Evolutionary conservation across 2,888 invertebrate species (phyloP).

Genomic region (Thyatira batis): DNA sequence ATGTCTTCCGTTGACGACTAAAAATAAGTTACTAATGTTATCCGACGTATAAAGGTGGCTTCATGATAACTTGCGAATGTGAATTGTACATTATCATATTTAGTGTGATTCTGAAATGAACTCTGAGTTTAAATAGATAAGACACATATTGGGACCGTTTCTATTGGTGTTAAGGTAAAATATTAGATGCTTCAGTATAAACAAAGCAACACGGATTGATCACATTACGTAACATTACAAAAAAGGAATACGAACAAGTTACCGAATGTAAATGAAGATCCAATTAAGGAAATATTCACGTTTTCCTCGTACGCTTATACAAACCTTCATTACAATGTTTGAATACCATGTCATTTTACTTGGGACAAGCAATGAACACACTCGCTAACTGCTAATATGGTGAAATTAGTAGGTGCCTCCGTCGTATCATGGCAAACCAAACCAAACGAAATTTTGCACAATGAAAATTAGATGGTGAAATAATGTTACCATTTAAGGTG

Average conservation of each 20-base stretch:
- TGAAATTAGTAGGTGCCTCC: conserved; percentile 21
- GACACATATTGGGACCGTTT: background rate
- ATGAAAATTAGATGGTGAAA: conserved; percentile 56
- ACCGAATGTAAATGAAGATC: conserved; percentile 45
- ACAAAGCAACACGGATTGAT: background rate
- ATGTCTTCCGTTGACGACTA: conserved; percentile 55
- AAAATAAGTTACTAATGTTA: conserved; percentile 50
- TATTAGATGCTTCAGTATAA: background rate
- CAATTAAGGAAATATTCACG: conserved; percentile 49
- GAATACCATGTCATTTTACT: conserved; percentile 47
- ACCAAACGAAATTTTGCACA: conserved; percentile 55
- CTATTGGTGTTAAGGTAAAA: background rate
- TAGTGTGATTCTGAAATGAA: background rate
- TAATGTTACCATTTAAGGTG: conserved; percentile 60
- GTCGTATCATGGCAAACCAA: conserved; percentile 28
- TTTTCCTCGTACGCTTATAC: conserved; percentile 29
- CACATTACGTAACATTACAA: background rate
- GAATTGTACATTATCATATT: background rate
- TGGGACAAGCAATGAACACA: conserved; percentile 21
- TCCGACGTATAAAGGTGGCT: conserved; percentile 31
- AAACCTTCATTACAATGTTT: conserved; percentile 48
- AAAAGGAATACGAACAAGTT: background rate
- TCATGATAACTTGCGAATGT: conserved; percentile 26
- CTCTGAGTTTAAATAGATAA: background rate
- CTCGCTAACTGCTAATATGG: conserved; percentile 40